Conservation (phyloP, 2,888 invertebrate genomes). For the Pristionchus maxplancki region DNA sequence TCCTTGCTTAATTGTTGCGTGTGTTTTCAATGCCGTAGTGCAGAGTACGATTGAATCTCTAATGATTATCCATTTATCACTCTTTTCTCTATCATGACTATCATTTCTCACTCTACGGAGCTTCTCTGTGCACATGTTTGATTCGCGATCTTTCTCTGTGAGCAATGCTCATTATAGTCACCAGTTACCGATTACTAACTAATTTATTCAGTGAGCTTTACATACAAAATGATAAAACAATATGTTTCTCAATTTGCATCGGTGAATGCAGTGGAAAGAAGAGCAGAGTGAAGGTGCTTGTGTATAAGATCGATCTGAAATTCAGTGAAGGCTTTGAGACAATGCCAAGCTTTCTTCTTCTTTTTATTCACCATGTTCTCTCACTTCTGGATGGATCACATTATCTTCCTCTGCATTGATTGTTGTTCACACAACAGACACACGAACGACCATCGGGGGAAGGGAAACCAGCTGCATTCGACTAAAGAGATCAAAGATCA, state of each 20-base stretch:
- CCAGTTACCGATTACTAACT: background rate
- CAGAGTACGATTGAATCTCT: background rate
- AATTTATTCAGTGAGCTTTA: background rate
- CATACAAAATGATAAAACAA: background rate
- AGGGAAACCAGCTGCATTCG: constrained; percentile 30
- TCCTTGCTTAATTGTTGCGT: background rate
- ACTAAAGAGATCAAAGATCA: constrained; percentile 34
- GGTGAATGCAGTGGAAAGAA: background rate
- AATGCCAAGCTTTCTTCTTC: no score
- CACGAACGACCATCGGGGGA: background rate
- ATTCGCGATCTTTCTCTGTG: background rate
- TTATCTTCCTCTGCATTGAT: constrained; percentile 29
- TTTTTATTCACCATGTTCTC: no score
- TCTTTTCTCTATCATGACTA: background rate
- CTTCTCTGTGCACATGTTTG: background rate
- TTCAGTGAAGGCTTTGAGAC: no score
- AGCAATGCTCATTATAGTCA: background rate
- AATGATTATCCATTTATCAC: background rate
- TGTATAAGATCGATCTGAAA: background rate
- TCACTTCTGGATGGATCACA: background rate
- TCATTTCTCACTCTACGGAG: background rate
- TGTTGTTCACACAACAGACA: constrained; percentile 48
- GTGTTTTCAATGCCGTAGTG: background rate
- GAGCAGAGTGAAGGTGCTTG: background rate
- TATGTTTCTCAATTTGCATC: background rate